Conservation (phyloP, 2,797 vertebrate species). For the Xiphorhynchus erythropygius region DNA sequence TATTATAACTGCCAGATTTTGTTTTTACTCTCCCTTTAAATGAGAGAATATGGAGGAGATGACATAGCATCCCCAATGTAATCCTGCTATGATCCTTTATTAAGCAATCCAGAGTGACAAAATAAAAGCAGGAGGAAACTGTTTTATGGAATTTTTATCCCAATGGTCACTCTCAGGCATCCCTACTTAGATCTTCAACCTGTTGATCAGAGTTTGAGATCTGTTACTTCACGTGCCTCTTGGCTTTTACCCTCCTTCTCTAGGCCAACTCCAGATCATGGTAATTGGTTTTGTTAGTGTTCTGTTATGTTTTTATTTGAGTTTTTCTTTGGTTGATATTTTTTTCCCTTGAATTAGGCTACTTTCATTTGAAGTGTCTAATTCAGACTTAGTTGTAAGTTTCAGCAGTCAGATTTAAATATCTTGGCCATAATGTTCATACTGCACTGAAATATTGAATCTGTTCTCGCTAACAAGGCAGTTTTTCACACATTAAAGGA, state of each 20-base stretch:
- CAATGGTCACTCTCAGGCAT: not conserved
- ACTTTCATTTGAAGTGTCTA: not conserved
- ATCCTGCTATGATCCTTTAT: not conserved
- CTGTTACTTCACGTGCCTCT: not conserved
- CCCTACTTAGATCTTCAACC: not conserved
- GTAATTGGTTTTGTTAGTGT: not conserved
- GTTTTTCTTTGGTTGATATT: not conserved
- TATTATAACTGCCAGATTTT: not conserved
- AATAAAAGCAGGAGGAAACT: not conserved
- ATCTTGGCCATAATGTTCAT: conserved; percentile 55
- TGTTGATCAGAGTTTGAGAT: not conserved
- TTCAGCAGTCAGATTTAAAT: conserved; percentile 45
- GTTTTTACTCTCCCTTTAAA: not conserved
- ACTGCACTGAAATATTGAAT: conserved; percentile 33
- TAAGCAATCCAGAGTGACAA: not conserved
- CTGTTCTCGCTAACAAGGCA: conserved; percentile 51
- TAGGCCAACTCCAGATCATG: not conserved
- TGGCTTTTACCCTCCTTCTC: not conserved
- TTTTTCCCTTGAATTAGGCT: not conserved
- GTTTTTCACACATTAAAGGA: conserved; percentile 42
- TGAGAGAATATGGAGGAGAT: not conserved
- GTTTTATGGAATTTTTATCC: not conserved
- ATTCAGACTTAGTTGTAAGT: conserved; percentile 14
- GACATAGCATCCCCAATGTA: not conserved
- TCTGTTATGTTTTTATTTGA: not conserved